Evolutionary conservation across 1,140 invertebrate genomes (phyloP).

Genomic region (Araneus ventricosus): DNA sequence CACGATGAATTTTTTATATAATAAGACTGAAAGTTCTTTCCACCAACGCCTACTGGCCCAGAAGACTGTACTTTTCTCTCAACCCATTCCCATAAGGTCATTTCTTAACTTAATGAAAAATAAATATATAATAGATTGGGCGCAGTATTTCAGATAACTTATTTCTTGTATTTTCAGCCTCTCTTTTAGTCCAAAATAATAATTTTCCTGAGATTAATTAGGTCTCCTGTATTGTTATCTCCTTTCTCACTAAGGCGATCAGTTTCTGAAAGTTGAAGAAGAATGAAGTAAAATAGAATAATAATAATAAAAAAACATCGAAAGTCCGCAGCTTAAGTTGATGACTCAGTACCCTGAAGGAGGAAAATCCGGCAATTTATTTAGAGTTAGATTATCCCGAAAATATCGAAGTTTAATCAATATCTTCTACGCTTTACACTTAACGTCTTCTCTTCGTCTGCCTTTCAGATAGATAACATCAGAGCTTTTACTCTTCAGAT

Average conservation of each 20-base stretch:
- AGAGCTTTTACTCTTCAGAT: not conserved
- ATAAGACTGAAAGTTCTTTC: no score
- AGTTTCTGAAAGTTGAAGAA: constrained; percentile 18
- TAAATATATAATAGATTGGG: not conserved
- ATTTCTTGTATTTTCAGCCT: not conserved
- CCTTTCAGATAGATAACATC: not conserved
- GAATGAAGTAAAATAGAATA: constrained; percentile 15
- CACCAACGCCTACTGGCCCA: no score
- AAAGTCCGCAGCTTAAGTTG: constrained; percentile 24
- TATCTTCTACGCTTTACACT: not conserved
- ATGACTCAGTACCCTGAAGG: constrained; percentile 21
- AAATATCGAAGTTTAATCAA: constrained; percentile 69
- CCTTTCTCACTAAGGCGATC: constrained; percentile 29
- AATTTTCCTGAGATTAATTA: constrained; percentile 30
- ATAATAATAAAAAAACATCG: constrained; percentile 15
- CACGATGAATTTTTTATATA: no score
- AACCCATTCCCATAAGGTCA: no score
- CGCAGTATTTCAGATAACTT: not conserved
- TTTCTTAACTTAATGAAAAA: not conserved
- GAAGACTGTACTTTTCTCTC: no score
- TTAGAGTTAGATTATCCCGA: constrained; percentile 64
- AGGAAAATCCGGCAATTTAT: constrained; percentile 69
- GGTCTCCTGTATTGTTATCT: constrained; percentile 13
- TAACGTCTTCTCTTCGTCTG: not conserved
- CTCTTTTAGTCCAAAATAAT: not conserved